Evolutionary conservation across 2,888 invertebrate genomes (phyloP).

Genomic region (Chymomyza procnemis): DNA sequence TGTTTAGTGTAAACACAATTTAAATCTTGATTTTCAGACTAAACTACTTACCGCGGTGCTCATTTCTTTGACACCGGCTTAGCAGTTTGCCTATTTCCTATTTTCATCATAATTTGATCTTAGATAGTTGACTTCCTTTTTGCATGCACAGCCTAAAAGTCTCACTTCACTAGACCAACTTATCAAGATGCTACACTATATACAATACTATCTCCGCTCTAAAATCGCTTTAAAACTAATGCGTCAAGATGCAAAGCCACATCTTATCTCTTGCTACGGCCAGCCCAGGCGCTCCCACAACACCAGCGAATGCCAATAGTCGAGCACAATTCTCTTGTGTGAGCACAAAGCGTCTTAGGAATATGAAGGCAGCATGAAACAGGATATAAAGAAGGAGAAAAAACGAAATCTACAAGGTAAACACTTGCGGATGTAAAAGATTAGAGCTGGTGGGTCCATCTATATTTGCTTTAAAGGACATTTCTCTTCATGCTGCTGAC

Average conservation of each 20-base stretch:
- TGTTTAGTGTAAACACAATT: background rate
- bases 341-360: constrained; percentile 18
- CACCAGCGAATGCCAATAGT: constrained; percentile 64
- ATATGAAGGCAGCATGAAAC: constrained; percentile 25
- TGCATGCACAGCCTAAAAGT: background rate
- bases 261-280: constrained; percentile 6
- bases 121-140: background rate
- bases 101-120: background rate
- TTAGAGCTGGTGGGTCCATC: constrained; percentile 57
- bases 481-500: constrained; percentile 44
- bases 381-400: constrained; percentile 51
- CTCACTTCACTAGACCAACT: constrained; percentile 11
- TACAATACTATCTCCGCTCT: constrained; percentile 26
- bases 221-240: constrained; percentile 43
- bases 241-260: constrained; percentile 40
- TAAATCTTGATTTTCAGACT: background rate
- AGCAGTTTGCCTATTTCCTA: background rate
- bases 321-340: constrained; percentile 65
- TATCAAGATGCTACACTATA: constrained; percentile 42
- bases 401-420: constrained; percentile 56
- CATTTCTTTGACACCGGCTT: background rate
- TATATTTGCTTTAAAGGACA: constrained; percentile 66
- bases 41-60: background rate
- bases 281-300: constrained; percentile 11
- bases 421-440: constrained; percentile 69